Evolutionary conservation across 2,888 invertebrate genomes (phyloP).

Genomic region (Capitulum mitella): DNA sequence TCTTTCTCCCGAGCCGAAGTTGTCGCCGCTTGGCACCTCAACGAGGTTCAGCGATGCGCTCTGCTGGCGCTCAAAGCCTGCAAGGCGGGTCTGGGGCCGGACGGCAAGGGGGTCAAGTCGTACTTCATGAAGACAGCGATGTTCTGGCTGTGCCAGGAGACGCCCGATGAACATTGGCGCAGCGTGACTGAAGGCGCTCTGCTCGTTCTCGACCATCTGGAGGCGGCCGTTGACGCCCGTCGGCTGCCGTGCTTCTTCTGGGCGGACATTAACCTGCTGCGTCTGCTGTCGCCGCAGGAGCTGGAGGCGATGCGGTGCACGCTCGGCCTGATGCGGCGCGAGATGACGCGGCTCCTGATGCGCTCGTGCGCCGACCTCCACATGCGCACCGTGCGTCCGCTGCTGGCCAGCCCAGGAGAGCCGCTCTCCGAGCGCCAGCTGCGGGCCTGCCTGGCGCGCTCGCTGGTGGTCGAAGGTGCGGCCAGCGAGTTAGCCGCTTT

Average conservation of each 20-base stretch:
- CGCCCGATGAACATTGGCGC: background rate
- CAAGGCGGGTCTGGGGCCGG: background rate
- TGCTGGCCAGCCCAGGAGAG: background rate
- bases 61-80: background rate
- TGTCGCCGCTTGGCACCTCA: too few species aligned
- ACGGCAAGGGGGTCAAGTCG: background rate
- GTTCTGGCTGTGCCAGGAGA: constrained; percentile 1
- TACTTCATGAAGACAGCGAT: constrained; percentile 6
- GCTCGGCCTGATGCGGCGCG: background rate
- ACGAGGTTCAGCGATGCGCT: background rate
- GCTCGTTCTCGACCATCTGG: background rate
- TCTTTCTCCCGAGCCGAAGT: too few species aligned
- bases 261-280: too few species aligned
- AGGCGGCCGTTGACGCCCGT: background rate
- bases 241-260: too few species aligned
- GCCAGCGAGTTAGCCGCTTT: background rate
- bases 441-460: constrained; percentile 48
- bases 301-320: too few species aligned
- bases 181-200: background rate
- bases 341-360: background rate
- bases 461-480: constrained; percentile 40
- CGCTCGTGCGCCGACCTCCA: background rate
- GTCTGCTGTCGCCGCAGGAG: too few species aligned
- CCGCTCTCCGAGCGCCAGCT: background rate
- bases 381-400: background rate